Conservation (phyloP, 2,888 invertebrate species). For the Lycocerus yunnanus region DNA sequence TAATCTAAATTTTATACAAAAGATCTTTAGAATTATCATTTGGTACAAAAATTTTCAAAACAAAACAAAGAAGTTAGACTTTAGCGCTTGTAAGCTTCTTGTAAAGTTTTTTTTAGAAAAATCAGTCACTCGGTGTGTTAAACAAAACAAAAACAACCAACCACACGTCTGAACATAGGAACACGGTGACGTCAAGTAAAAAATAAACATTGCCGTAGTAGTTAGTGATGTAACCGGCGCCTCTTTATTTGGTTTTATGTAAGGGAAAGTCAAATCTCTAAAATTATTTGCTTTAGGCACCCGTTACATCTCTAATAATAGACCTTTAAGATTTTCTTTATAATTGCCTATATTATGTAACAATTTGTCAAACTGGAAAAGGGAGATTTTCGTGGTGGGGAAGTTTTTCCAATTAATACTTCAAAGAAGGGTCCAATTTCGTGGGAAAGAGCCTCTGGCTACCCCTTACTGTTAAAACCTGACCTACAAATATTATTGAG, state of each 20-base stretch:
- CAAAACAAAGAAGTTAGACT: not conserved
- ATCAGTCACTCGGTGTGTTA: not conserved
- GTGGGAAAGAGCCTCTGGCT: not conserved
- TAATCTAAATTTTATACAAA: conserved; percentile 16
- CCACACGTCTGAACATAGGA: not conserved
- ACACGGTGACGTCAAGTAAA: conserved; percentile 2
- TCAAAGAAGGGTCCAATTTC: not conserved
- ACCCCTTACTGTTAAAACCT: too few relatives aligned
- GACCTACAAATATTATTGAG: too few relatives aligned
- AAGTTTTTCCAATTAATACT: not conserved
- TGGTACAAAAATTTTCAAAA: conserved; percentile 17
- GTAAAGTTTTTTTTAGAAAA: not conserved
- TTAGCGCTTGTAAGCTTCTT: not conserved
- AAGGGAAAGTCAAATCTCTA: too few relatives aligned
- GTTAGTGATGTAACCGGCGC: not conserved
- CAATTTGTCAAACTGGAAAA: not conserved
- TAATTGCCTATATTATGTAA: not conserved
- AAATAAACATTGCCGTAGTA: not conserved
- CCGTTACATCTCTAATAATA: not conserved
- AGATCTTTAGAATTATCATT: conserved; percentile 25
- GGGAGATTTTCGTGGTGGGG: not conserved
- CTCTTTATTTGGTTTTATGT: not conserved
- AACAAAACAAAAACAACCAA: not conserved
- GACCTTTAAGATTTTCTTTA: not conserved
- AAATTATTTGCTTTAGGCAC: not conserved